These are phyloP conservation scores for Caloenas nicobarica DNA, from an alignment of 2,113 vertebrate species.

Conservation along the genomic window DNA sequence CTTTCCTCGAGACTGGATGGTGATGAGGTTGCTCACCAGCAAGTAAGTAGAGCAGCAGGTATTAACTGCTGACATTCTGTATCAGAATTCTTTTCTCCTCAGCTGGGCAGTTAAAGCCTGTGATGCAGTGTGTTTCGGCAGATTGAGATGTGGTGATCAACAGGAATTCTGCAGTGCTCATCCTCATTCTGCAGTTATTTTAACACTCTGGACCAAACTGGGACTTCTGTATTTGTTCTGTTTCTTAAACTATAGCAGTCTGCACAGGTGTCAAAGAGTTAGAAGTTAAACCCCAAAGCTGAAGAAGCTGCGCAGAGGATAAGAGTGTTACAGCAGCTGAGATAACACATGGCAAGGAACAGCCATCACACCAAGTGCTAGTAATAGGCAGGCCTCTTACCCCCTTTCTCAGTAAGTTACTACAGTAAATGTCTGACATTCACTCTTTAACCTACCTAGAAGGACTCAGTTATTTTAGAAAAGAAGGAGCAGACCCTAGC, in stretches of 20 bases:
- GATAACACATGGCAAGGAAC: not conserved
- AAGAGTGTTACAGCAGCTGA: not conserved
- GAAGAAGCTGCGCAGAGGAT: not conserved
- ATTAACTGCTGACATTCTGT: not conserved
- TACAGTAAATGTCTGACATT: not conserved
- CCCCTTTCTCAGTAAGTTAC: not conserved
- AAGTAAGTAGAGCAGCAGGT: slow-evolving; percentile 80
- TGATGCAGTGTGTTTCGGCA: not conserved
- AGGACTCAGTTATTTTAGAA: not conserved
- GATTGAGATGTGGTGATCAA: not conserved
- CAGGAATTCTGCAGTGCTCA: not conserved
- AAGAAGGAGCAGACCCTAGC: not conserved
- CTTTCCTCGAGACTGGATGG: slow-evolving; percentile 97
- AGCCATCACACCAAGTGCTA: not conserved
- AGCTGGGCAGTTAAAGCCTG: not conserved
- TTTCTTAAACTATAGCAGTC: not conserved
- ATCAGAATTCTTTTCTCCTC: not conserved
- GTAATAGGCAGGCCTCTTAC: not conserved
- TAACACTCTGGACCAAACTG: not conserved
- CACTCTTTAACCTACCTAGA: not conserved
- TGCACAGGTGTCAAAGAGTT: not conserved
- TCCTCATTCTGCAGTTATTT: not conserved
- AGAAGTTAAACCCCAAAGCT: not conserved
- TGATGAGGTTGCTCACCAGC: slow-evolving; percentile 98
- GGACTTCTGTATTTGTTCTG: not conserved